Conservation (phyloP, 2,113 vertebrate genomes). For the Excalfactoria chinensis region DNA sequence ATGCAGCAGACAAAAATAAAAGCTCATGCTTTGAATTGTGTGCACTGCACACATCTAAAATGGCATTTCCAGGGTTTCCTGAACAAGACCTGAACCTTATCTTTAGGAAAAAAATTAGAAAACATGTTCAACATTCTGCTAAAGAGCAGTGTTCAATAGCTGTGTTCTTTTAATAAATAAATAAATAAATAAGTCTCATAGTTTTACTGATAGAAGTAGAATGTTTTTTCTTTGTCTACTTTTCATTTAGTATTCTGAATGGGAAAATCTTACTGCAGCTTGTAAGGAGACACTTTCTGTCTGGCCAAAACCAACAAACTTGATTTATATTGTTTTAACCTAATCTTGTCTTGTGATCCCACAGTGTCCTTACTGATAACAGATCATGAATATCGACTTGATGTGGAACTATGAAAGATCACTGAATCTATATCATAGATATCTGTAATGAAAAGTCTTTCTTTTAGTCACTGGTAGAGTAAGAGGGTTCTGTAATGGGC, state of each 20-base stretch:
- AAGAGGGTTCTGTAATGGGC: neutral
- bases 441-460: neutral
- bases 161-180: neutral
- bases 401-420: neutral
- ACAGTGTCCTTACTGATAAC: neutral
- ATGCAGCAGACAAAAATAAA: neutral
- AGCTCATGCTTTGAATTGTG: neutral
- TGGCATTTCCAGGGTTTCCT: neutral
- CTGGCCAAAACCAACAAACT: neutral
- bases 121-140: neutral
- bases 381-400: neutral
- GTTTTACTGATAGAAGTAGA: neutral
- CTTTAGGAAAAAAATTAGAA: neutral
- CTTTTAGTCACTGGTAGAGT: neutral
- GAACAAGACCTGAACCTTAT: neutral
- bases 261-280: neutral
- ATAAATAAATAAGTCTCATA: neutral
- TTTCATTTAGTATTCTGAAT: neutral
- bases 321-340: neutral
- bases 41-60: accelerated
- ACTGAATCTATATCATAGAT: neutral
- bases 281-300: neutral
- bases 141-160: neutral
- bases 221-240: neutral
- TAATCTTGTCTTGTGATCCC: neutral